These are phyloP conservation scores for Tanaodytes sp. DNA, from an alignment of 2,888 invertebrate genomes.

Conservation along the genomic window DNA sequence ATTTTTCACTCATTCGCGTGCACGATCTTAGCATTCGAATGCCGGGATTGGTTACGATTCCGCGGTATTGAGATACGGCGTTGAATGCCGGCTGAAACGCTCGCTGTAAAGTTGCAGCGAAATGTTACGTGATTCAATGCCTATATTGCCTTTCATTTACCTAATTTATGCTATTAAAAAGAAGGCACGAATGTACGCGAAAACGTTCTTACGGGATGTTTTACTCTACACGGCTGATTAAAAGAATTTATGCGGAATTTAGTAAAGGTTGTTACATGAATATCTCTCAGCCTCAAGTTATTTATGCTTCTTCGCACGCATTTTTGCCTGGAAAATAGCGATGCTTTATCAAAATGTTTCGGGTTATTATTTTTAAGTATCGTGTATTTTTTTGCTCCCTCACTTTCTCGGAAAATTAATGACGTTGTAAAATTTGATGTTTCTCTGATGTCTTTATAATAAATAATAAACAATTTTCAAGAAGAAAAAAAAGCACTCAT, in stretches of 20 bases:
- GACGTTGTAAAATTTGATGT: too few species aligned
- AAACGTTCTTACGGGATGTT: slow-evolving; percentile 12
- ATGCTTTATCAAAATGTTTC: slow-evolving; percentile 25
- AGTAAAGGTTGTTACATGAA: slow-evolving; percentile 27
- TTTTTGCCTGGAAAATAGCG: slow-evolving; percentile 9
- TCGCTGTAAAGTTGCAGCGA: slow-evolving; percentile 26
- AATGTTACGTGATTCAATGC: slow-evolving; percentile 27
- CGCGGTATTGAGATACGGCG: slow-evolving; percentile 11
- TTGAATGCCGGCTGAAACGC: slow-evolving; percentile 25
- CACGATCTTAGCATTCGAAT: slow-evolving; percentile 25
- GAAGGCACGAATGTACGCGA: slow-evolving; percentile 4
- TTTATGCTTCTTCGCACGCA: slow-evolving; percentile 18
- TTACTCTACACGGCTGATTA: slow-evolving; percentile 25
- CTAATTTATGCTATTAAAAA: slow-evolving; percentile 37
- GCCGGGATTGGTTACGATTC: slow-evolving; percentile 4
- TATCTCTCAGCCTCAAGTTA: slow-evolving; percentile 14
- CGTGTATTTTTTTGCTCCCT: not conserved
- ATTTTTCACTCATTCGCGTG: slow-evolving; percentile 11
- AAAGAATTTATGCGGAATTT: slow-evolving; percentile 41
- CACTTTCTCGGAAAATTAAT: too few species aligned
- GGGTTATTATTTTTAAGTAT: slow-evolving; percentile 9
- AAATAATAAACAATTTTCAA: too few species aligned
- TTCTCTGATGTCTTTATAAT: too few species aligned
- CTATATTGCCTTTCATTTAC: slow-evolving; percentile 20
- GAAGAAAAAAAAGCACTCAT: too few species aligned